A percentile compares a stretch with the other conserved stretches of the same genome.
phyloP scores from a whole-genome alignment of 2,888 invertebrate species.

The Chelonus formosanus region DNA sequence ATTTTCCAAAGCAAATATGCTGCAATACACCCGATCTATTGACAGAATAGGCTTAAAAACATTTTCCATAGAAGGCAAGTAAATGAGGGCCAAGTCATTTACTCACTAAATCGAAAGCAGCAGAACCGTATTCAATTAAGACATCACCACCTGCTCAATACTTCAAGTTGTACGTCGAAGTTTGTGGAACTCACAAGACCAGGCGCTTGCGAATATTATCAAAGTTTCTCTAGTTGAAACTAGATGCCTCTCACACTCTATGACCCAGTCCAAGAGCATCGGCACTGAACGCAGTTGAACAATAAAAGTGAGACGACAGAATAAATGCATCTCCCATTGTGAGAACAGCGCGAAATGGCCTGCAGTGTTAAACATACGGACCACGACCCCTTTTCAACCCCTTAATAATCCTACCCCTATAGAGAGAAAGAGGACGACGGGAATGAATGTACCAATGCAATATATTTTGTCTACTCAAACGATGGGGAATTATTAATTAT shows the following conservation, averaged over 20 bases:
- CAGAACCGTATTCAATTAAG: slow-evolving; percentile 45
- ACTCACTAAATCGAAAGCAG: slow-evolving; percentile 18
- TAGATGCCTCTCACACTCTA: slow-evolving; percentile 13
- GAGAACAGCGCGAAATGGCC: slow-evolving; percentile 45
- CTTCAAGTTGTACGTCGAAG: slow-evolving; percentile 30
- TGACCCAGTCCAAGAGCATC: slow-evolving; percentile 7
- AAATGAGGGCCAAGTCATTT: slow-evolving; percentile 39
- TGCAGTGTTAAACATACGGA: slow-evolving; percentile 26
- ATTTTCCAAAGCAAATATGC: no score
- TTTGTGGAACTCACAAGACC: slow-evolving; percentile 31
- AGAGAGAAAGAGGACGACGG: slow-evolving; percentile 11
- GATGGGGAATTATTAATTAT: slow-evolving; percentile 43
- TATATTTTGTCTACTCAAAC: slow-evolving; percentile 40
- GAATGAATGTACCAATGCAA: slow-evolving; percentile 45
- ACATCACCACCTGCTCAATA: slow-evolving; percentile 33
- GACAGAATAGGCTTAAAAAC: neutral
- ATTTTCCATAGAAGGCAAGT: neutral
- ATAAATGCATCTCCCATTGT: slow-evolving; percentile 54
- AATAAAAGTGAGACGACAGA: slow-evolving; percentile 52
- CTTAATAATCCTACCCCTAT: slow-evolving; percentile 21
- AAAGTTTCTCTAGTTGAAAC: slow-evolving; percentile 47
- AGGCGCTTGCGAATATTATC: slow-evolving; percentile 50
- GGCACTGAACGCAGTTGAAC: slow-evolving; percentile 38
- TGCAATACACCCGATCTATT: no score
- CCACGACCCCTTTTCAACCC: slow-evolving; percentile 23